Evolutionary conservation across 1,140 invertebrate species (phyloP).

Genomic region (Aphidius gifuensis): DNA sequence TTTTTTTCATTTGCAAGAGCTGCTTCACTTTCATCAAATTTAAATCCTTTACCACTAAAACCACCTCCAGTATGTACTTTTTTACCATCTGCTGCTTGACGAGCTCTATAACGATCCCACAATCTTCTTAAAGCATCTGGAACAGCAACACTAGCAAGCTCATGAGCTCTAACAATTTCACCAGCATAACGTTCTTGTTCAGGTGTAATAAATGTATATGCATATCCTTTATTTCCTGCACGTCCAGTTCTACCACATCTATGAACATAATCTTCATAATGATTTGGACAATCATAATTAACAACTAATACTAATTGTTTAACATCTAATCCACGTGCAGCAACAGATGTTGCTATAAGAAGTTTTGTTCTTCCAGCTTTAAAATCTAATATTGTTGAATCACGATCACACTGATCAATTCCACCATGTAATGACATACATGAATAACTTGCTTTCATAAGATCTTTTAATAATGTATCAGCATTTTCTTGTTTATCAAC

Average conservation of each 20-base stretch:
- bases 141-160: constrained; percentile 74
- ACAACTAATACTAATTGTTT: constrained; percentile 97
- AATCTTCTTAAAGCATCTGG: constrained; percentile 75
- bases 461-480: constrained; percentile 89
- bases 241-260: constrained; percentile 89
- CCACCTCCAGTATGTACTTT: constrained; percentile 91
- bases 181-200: constrained; percentile 91
- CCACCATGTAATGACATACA: constrained; percentile 98
- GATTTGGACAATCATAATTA: constrained; percentile 99
- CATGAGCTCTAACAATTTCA: constrained; percentile 89
- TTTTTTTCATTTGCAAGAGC: constrained; percentile 94
- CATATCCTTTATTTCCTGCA: constrained; percentile 95
- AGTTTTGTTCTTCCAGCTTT: constrained; percentile 88
- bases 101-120: constrained; percentile 86
- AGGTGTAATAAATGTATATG: constrained; percentile 95
- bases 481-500: constrained; percentile 99
- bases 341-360: constrained; percentile 92
- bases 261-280: constrained; percentile 99
- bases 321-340: constrained; percentile 94
- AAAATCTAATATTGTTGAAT: constrained; percentile 97
- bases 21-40: constrained; percentile 98
- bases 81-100: constrained; percentile 87
- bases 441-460: constrained; percentile 94
- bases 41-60: constrained; percentile 97
- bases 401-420: constrained; percentile 98